These are phyloP conservation scores for Drosophila putrida DNA, from an alignment of 2,888 invertebrate genomes.

Conservation along the genomic window DNA sequence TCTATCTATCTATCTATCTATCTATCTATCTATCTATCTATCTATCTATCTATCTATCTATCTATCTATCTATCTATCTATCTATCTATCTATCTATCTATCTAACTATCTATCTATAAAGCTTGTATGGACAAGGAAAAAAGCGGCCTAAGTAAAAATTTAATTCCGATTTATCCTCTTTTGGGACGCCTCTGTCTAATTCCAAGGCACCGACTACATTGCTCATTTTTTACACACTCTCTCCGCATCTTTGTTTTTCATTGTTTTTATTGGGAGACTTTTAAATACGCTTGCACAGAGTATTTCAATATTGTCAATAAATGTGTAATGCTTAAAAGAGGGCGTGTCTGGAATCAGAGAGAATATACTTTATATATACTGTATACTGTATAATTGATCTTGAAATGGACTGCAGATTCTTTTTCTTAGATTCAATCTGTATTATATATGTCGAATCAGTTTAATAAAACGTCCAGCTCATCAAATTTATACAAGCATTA, in stretches of 20 bases:
- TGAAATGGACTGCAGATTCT: neutral
- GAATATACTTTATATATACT: neutral
- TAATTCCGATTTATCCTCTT: neutral
- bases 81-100: too few species aligned
- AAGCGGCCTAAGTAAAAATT: too few species aligned
- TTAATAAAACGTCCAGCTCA: too few species aligned
- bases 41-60: too few species aligned
- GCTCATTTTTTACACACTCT: neutral
- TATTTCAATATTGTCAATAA: conserved; percentile 7
- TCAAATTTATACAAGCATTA: too few species aligned
- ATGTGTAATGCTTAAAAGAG: conserved; percentile 10
- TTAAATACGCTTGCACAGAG: neutral
- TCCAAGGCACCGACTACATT: conserved; percentile 11
- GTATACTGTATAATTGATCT: neutral
- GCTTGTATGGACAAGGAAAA: too few species aligned
- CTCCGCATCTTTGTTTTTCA: neutral
- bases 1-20: too few species aligned
- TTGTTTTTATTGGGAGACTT: too few species aligned
- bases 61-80: too few species aligned
- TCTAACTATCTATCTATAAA: too few species aligned
- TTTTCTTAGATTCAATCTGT: too few species aligned
- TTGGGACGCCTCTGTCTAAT: neutral
- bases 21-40: too few species aligned
- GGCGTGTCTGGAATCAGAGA: conserved; percentile 8
- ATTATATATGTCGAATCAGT: neutral